Conservation (phyloP, 1,140 invertebrate species). For the Orussus abietinus region DNA sequence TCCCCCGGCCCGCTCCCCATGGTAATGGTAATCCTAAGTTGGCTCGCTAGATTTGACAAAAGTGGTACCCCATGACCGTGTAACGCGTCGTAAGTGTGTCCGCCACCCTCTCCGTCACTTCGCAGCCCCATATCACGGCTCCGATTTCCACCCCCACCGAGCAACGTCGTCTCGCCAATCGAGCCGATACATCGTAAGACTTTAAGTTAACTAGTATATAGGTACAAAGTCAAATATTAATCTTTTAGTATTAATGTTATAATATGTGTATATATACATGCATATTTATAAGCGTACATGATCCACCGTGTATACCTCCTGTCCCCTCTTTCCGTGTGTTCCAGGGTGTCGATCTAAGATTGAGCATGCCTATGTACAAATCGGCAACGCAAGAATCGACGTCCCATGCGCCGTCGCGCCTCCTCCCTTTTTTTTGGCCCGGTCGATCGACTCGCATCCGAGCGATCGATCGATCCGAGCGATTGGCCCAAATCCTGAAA, state of each 20-base stretch:
- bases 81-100: no score
- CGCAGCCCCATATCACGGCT: slow-evolving; percentile 17
- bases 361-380: slow-evolving; percentile 50
- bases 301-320: slow-evolving; percentile 20
- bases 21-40: slow-evolving; percentile 22
- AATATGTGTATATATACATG: slow-evolving; percentile 32
- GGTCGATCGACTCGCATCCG: not conserved
- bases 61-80: slow-evolving; percentile 22
- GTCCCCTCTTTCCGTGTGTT: slow-evolving; percentile 14
- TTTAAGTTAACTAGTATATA: slow-evolving; percentile 46
- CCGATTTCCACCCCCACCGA: slow-evolving; percentile 22
- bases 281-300: slow-evolving; percentile 24
- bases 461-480: not conserved
- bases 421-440: no score
- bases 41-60: slow-evolving; percentile 30
- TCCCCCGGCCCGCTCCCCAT: not conserved
- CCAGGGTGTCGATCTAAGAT: slow-evolving; percentile 33
- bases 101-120: slow-evolving; percentile 11
- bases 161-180: no score
- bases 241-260: slow-evolving; percentile 35
- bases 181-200: slow-evolving; percentile 24
- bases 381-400: slow-evolving; percentile 40
- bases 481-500: no score
- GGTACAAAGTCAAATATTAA: slow-evolving; percentile 50
- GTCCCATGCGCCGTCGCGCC: no score